These are phyloP conservation scores for Lutraria rhynchaena DNA, from an alignment of 1,140 invertebrate species.

Conservation along the genomic window DNA sequence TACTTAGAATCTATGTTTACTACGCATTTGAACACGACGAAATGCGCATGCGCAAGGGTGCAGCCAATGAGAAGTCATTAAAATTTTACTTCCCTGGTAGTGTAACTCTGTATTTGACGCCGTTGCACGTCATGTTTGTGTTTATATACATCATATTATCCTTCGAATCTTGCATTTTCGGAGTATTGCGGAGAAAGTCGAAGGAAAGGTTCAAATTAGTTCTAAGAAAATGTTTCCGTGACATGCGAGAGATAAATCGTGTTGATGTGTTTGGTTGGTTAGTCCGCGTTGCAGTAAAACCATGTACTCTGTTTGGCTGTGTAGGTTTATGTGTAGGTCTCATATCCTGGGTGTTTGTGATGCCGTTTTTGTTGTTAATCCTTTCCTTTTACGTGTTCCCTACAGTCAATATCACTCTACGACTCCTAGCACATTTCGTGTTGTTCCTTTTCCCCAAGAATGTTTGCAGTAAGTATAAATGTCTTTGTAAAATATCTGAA, in stretches of 20 bases:
- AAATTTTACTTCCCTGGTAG: constrained; percentile 39
- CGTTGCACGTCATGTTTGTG: constrained; percentile 32
- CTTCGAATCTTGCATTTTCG: constrained; percentile 22
- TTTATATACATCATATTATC: constrained; percentile 19
- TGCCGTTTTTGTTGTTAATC: constrained; percentile 27
- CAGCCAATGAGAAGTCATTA: constrained; percentile 18
- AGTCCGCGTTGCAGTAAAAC: constrained; percentile 5
- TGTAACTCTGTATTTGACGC: constrained; percentile 40
- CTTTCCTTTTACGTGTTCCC: constrained; percentile 51
- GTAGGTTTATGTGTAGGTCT: constrained; percentile 48
- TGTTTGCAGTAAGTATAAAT: not conserved
- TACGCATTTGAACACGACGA: constrained; percentile 38
- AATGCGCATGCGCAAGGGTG: constrained; percentile 14
- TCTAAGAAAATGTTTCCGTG: constrained; percentile 36
- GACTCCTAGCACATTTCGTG: constrained; percentile 44
- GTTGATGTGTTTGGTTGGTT: constrained; percentile 31
- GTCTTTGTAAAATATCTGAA: not conserved
- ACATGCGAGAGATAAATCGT: constrained; percentile 39
- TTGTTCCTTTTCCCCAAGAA: constrained; percentile 18
- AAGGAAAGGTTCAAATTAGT: constrained; percentile 39
- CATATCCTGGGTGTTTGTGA: constrained; percentile 16
- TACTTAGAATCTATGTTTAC: constrained; percentile 36
- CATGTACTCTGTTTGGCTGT: constrained; percentile 36
- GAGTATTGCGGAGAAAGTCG: constrained; percentile 3
- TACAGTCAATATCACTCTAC: constrained; percentile 31